These are phyloP conservation scores for Meloe dianella DNA, from an alignment of 2,888 invertebrate species.

Conservation along the genomic window DNA sequence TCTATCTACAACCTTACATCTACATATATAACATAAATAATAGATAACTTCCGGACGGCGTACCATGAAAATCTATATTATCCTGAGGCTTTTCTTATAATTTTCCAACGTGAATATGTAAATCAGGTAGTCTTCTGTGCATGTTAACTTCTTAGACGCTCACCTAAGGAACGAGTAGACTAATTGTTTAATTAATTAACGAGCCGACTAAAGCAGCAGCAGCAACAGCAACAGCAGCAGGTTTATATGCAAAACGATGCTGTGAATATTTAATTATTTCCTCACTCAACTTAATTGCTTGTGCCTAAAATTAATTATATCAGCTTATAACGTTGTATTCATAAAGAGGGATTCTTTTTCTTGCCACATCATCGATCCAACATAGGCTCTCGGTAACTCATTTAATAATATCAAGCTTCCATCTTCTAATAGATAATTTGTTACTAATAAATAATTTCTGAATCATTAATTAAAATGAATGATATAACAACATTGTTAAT, in stretches of 20 bases:
- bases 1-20: neutral
- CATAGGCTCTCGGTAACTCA: too few species aligned
- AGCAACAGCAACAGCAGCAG: too few species aligned
- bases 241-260: constrained; percentile 45
- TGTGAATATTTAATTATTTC: constrained; percentile 48
- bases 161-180: constrained; percentile 28
- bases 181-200: constrained; percentile 45
- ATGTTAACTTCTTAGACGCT: constrained; percentile 16
- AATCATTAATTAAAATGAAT: too few species aligned
- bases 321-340: constrained; percentile 30
- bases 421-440: too few species aligned
- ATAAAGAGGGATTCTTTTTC: constrained; percentile 11
- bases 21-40: neutral
- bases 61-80: constrained; percentile 13
- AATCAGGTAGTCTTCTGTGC: neutral
- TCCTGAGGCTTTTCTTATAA: constrained; percentile 15
- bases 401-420: too few species aligned
- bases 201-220: constrained; percentile 36
- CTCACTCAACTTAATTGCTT: constrained; percentile 45
- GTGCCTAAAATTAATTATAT: constrained; percentile 39
- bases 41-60: constrained; percentile 7
- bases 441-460: too few species aligned
- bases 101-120: constrained; percentile 6
- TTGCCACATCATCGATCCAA: neutral
- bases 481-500: too few species aligned